Conservation (phyloP, 2,113 vertebrate species). For the Python bivittatus region DNA sequence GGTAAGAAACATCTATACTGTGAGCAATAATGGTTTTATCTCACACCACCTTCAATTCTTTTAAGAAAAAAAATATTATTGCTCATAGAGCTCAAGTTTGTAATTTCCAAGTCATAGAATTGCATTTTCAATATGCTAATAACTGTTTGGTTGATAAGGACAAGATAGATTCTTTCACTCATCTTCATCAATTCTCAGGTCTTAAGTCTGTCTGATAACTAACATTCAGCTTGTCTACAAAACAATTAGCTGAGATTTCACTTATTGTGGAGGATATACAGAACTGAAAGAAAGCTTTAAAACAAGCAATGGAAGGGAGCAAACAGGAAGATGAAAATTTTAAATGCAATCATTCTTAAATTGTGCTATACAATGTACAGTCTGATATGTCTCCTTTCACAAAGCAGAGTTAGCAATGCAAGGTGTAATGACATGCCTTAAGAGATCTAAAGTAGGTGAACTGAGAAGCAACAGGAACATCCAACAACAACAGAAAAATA, state of each 20-base stretch:
- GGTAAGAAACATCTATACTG: background rate
- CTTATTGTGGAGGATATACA: background rate
- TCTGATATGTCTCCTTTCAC: background rate
- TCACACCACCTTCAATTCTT: background rate
- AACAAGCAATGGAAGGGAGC: background rate
- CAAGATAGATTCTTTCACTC: too few relatives aligned
- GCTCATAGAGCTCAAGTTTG: background rate
- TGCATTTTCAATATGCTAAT: background rate
- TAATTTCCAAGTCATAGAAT: background rate
- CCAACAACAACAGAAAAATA: constrained; percentile 34
- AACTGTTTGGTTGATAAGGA: background rate
- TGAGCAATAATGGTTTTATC: background rate
- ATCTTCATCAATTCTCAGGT: background rate
- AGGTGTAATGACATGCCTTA: background rate
- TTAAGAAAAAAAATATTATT: background rate
- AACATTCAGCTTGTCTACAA: background rate
- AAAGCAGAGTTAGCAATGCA: constrained; percentile 8
- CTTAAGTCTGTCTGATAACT: background rate
- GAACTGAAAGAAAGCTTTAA: background rate
- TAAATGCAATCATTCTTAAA: background rate
- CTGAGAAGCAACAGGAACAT: background rate
- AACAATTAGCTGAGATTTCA: background rate
- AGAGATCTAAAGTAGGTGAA: background rate
- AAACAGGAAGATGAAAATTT: background rate
- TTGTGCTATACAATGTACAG: background rate